Percentiles rank a stretch among this genome's conserved stretches.
Conservation (phyloP, 1,140 invertebrate genomes). For the Bombus fervidus region DNA sequence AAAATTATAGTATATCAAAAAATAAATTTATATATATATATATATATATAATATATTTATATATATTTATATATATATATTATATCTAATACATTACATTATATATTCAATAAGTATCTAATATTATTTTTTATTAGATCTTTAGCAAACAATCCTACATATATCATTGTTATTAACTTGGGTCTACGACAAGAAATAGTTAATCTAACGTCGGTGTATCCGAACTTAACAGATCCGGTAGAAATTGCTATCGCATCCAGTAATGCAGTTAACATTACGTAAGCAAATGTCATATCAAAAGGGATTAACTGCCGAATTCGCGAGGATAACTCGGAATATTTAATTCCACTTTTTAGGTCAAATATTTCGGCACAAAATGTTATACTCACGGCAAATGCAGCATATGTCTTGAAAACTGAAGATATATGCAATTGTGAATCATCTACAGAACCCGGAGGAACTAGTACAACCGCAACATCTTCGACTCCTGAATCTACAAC, state of each 20-base stretch:
- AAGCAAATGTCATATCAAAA: slow-evolving; percentile 2
- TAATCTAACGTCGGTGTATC: slow-evolving; percentile 76
- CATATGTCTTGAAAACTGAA: slow-evolving; percentile 42
- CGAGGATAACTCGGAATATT: background rate
- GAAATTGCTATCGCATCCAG: slow-evolving; percentile 79
- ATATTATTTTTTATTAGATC: slow-evolving; percentile 71
- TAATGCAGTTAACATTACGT: slow-evolving; percentile 60
- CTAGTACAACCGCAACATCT: background rate
- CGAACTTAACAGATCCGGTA: slow-evolving; percentile 75
- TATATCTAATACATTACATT: background rate
- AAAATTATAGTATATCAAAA: too few species aligned
- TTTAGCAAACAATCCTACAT: slow-evolving; percentile 77
- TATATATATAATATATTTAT: too few species aligned
- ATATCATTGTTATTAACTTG: slow-evolving; percentile 82
- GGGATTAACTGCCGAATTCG: background rate
- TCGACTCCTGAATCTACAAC: background rate
- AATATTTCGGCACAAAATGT: slow-evolving; percentile 25
- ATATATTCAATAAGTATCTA: background rate
- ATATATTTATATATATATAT: too few species aligned
- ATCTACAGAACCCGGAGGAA: background rate
- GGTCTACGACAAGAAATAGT: slow-evolving; percentile 75
- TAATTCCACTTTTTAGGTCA: slow-evolving; percentile 2
- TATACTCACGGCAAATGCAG: slow-evolving; percentile 55
- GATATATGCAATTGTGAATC: background rate
- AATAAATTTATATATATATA: too few species aligned